These are phyloP conservation scores for Eugnorisma glareosa DNA, from an alignment of 2,888 invertebrate genomes.

Conservation along the genomic window DNA sequence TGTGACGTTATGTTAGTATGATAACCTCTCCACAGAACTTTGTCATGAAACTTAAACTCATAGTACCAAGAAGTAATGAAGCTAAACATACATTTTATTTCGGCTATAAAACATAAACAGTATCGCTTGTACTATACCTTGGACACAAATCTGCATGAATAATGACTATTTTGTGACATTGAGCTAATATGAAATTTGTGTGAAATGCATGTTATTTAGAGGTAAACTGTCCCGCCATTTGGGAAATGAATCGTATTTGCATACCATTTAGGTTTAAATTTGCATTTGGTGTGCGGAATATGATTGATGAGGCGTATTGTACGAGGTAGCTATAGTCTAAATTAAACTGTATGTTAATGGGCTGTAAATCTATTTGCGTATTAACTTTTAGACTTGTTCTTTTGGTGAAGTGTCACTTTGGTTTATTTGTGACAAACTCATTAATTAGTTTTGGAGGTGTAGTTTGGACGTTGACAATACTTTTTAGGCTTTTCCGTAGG, in stretches of 20 bases:
- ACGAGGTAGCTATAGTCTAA: constrained; percentile 50
- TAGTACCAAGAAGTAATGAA: constrained; percentile 23
- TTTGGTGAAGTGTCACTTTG: constrained; percentile 52
- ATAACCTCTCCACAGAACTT: neutral
- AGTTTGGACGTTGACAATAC: neutral
- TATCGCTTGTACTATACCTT: constrained; percentile 50
- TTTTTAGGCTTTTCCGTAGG: neutral
- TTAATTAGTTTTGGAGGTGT: neutral
- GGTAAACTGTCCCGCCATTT: constrained; percentile 45
- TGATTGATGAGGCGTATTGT: constrained; percentile 64
- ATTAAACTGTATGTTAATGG: constrained; percentile 71
- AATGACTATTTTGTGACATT: constrained; percentile 68
- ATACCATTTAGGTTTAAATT: constrained; percentile 47
- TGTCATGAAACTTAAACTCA: neutral
- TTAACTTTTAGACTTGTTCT: constrained; percentile 62
- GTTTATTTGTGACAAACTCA: constrained; percentile 3
- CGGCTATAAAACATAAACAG: constrained; percentile 29
- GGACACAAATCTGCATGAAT: constrained; percentile 65
- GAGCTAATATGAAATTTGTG: constrained; percentile 66
- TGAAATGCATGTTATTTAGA: constrained; percentile 63
- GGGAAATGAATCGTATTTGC: constrained; percentile 40
- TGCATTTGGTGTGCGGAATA: constrained; percentile 27
- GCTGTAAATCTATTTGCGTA: constrained; percentile 72
- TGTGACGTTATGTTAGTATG: neutral
- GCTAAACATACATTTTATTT: constrained; percentile 39